Percentiles rank a stretch among this genome's conserved stretches.
phyloP scores from a whole-genome alignment of 1,140 invertebrate genomes.

The Drosophila triauraria region DNA sequence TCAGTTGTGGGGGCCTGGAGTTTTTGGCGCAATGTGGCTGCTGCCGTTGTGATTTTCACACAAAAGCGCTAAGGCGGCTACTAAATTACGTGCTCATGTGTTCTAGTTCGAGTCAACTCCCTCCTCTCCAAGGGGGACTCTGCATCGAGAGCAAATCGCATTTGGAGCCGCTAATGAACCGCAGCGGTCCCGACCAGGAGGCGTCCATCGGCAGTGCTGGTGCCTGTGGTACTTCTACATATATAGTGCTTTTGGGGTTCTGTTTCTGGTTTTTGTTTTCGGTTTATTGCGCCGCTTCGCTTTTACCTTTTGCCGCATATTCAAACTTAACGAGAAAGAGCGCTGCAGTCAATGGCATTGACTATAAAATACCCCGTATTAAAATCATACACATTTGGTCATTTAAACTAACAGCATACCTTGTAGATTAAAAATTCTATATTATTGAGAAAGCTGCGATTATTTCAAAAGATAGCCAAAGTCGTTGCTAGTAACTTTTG shows the following conservation, averaged over 20 bases:
- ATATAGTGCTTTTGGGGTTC: slow-evolving; percentile 29
- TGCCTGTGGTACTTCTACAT: slow-evolving; percentile 11
- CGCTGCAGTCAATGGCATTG: neutral
- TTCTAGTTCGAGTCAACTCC: slow-evolving; percentile 67
- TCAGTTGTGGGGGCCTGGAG: slow-evolving; percentile 25
- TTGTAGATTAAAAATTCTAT: no score
- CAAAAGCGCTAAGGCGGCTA: slow-evolving; percentile 80
- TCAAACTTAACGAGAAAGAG: slow-evolving; percentile 34
- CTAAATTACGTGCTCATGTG: slow-evolving; percentile 83
- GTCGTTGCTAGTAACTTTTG: no score
- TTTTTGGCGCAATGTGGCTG: slow-evolving; percentile 15
- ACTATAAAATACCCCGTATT: neutral
- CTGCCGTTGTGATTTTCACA: slow-evolving; percentile 80
- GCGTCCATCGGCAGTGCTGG: slow-evolving; percentile 22
- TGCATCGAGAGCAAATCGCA: slow-evolving; percentile 62
- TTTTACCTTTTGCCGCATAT: slow-evolving; percentile 65
- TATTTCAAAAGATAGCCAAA: no score
- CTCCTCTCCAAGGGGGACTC: slow-evolving; percentile 1
- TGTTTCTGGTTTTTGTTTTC: slow-evolving; percentile 34
- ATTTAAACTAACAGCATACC: neutral
- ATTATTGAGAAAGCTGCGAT: no score
- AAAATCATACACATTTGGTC: no score
- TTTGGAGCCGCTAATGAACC: slow-evolving; percentile 81
- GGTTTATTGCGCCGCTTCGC: slow-evolving; percentile 6
- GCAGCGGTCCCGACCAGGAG: slow-evolving; percentile 56